phyloP scores from a whole-genome alignment of 2,888 invertebrate species.

The Fragum fragum region DNA sequence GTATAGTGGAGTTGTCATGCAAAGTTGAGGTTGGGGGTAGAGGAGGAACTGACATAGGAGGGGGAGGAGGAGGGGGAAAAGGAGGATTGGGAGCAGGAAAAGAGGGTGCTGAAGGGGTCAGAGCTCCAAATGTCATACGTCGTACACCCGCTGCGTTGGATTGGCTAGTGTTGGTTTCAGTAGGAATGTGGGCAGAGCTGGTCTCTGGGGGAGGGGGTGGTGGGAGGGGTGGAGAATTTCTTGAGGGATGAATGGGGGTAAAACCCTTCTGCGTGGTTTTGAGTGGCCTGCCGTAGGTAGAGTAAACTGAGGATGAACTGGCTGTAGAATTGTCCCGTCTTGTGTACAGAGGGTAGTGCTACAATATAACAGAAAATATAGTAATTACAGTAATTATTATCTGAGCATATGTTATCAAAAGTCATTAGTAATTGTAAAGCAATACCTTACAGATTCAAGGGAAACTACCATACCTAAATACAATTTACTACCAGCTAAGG shows the following conservation, averaged over 20 bases:
- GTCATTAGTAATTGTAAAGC: too few relatives aligned
- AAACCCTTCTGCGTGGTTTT: constrained; percentile 50
- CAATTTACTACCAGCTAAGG: too few relatives aligned
- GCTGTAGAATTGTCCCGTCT: constrained; percentile 42
- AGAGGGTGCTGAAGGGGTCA: constrained; percentile 33
- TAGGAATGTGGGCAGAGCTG: constrained; percentile 27
- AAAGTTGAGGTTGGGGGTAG: constrained; percentile 27
- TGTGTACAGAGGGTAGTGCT: constrained; percentile 53
- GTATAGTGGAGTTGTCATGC: constrained; percentile 8
- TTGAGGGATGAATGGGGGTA: constrained; percentile 48
- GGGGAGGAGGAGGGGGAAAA: constrained; percentile 60
- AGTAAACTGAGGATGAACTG: constrained; percentile 46
- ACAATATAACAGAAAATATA: constrained; percentile 59
- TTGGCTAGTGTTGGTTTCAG: constrained; percentile 38
- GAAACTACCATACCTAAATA: too few relatives aligned
- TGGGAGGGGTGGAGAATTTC: constrained; percentile 50
- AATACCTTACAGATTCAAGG: too few relatives aligned
- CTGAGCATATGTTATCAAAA: too few relatives aligned
- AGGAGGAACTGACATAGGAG: constrained; percentile 57
- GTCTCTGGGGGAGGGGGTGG: constrained; percentile 56
- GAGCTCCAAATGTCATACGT: constrained; percentile 42
- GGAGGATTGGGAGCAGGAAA: constrained; percentile 46
- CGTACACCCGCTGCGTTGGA: constrained; percentile 50
- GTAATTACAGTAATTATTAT: too few relatives aligned
- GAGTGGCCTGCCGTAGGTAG: constrained; percentile 46